Conservation (phyloP, 2,797 vertebrate species). For the Galagoides demidoff region DNA sequence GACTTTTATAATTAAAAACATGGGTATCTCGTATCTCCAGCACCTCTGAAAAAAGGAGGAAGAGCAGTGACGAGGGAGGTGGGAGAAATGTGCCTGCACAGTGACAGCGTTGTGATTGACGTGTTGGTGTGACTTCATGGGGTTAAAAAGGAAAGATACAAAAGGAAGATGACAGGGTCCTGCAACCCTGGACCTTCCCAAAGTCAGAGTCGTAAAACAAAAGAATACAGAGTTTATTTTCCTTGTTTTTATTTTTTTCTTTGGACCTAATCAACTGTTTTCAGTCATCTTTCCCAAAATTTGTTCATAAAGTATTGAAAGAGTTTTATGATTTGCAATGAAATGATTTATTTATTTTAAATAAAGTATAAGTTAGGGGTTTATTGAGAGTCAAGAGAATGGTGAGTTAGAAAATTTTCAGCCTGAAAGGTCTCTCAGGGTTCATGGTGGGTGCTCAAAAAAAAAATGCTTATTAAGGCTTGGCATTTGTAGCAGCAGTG, state of each 20-base stretch:
- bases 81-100: not conserved
- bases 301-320: not conserved
- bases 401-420: not conserved
- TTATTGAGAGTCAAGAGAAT: not conserved
- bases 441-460: not conserved
- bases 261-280: slow-evolving; percentile 5
- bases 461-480: not conserved
- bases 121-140: not conserved
- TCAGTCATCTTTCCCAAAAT: not conserved
- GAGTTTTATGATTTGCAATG: slow-evolving; percentile 33
- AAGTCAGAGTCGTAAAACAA: not conserved
- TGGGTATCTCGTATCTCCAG: not conserved
- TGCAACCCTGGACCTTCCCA: not conserved
- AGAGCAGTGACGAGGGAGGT: not conserved
- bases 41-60: not conserved
- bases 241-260: not conserved
- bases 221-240: not conserved
- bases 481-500: too few species aligned
- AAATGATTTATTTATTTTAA: not conserved
- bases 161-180: not conserved
- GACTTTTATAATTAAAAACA: slow-evolving; percentile 13
- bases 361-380: not conserved
- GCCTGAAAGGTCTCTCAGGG: not conserved
- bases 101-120: not conserved
- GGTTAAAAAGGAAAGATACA: not conserved